Base-by-base conservation (phyloP, 2,113 vertebrate genomes). In the Coryphaenoides rupestris region DNA sequence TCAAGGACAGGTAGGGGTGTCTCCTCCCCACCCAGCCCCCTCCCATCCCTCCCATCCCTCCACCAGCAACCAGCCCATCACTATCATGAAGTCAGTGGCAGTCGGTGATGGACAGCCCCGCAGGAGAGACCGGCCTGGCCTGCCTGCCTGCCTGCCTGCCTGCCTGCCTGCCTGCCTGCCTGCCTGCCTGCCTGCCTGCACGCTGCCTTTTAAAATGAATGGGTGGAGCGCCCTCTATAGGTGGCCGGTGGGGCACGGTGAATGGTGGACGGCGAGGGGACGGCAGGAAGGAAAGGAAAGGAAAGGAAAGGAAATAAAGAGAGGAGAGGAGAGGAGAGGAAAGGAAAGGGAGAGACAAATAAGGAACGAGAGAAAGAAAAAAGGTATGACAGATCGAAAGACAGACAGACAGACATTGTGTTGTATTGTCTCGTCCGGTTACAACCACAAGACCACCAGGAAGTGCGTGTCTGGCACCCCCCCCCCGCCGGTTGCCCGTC, bases 1-100 rank as follows among this genome's bases (percentile, higher is more conserved):
- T 86, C 87, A 90, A 90, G 88, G 88, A 88, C 86, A 85, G 86
- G 80, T 86, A 84, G 87, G 82, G 77, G 80, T 84, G 81, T 74
- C 70, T 82, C 76, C 81, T 79, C 79, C 80, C 21, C 57, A 81
- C 1, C 53, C 53, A 19, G 5, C 53, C 53, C 33, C 13, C n/a
- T n/a, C n/a, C n/a, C n/a, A n/a, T n/a, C n/a, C n/a, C n/a, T n/a
- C n/a, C n/a, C n/a, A n/a, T n/a, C n/a, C n/a, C n/a, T n/a, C n/a
- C n/a, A n/a, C n/a, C n/a, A n/a, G n/a, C n/a, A n/a, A 10, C 7
- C 81, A 75, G 83, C 76, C 81, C 81, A 72, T 84, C 81, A 62
- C 74, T 68, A 55, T 60, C 46, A 5, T 40, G 66, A 68, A 77
- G 78, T 69, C 80, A 63, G 79, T 79, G 72, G 73, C 79, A 69